phyloP scores from a whole-genome alignment of 2,888 invertebrate genomes.

The Diplolepis rosae region DNA sequence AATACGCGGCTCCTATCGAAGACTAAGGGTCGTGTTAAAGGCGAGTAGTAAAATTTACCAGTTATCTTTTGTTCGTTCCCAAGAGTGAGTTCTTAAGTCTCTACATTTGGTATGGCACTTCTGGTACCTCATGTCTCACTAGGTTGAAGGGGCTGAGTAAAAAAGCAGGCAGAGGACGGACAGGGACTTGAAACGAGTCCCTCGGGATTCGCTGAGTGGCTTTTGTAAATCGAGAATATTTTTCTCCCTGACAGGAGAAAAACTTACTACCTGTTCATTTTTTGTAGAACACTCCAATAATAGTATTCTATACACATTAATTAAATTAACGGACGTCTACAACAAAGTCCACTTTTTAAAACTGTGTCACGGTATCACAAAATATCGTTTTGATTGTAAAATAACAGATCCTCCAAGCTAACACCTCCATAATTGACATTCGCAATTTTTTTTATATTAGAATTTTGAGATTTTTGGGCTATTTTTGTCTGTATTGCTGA shows the following conservation, averaged over 20 bases:
- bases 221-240: conserved; percentile 35
- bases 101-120: conserved; percentile 11
- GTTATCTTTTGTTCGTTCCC: conserved; percentile 46
- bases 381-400: too few species aligned
- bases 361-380: too few species aligned
- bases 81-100: conserved; percentile 38
- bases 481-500: too few species aligned
- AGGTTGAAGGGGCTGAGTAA: conserved; percentile 23
- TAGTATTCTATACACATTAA: too few species aligned
- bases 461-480: too few species aligned
- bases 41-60: conserved; percentile 53
- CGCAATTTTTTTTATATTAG: too few species aligned
- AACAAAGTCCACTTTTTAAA: too few species aligned
- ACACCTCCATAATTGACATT: too few species aligned
- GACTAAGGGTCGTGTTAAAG: conserved; percentile 41
- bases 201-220: conserved; percentile 38
- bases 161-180: conserved; percentile 10
- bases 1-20: conserved; percentile 41
- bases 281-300: conserved; percentile 35
- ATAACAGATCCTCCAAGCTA: too few species aligned
- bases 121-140: conserved; percentile 34
- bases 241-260: conserved; percentile 26
- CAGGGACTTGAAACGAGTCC: conserved; percentile 32
- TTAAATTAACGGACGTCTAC: too few species aligned
- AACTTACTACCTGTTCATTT: conserved; percentile 26